These are phyloP conservation scores for Beroe forskalii DNA, from an alignment of 37 sponge, comb jelly and placozoan genomes.

Conservation along the genomic window DNA sequence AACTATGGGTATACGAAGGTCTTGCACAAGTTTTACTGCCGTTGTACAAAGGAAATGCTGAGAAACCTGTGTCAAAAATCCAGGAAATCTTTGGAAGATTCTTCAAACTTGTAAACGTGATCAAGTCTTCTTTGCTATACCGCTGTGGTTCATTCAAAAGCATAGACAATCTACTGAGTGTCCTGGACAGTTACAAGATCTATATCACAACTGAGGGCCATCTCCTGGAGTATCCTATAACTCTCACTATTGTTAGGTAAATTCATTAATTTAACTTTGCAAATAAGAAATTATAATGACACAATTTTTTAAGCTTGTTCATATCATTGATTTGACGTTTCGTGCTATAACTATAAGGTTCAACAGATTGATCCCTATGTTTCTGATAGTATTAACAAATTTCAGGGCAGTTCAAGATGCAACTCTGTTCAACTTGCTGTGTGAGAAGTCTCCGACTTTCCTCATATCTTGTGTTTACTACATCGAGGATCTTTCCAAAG, in stretches of 20 bases:
- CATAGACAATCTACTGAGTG: constrained; percentile 50
- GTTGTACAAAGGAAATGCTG: neutral
- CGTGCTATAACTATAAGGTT: too few species aligned
- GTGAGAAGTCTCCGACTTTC: constrained; percentile 14
- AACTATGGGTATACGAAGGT: constrained; percentile 50
- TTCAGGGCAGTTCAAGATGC: constrained; percentile 19
- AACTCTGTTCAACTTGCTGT: neutral
- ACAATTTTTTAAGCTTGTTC: too few species aligned
- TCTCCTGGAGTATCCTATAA: neutral
- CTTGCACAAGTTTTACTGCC: constrained; percentile 57
- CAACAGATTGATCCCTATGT: too few species aligned
- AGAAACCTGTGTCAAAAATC: constrained; percentile 39
- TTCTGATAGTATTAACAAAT: too few species aligned
- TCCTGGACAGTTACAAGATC: constrained; percentile 62
- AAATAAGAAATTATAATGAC: too few species aligned
- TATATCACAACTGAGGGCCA: neutral
- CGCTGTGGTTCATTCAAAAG: neutral
- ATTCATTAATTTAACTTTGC: too few species aligned
- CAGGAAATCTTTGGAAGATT: constrained; percentile 21
- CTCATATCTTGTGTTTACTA: constrained; percentile 47
- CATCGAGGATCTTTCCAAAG: constrained; percentile 2
- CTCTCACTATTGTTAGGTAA: constrained; percentile 39
- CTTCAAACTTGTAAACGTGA: constrained; percentile 11
- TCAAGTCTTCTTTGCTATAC: constrained; percentile 16
- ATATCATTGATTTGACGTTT: too few species aligned